Evolutionary conservation across 2,888 invertebrate species (phyloP).

Genomic region (Diaphora mendica): DNA sequence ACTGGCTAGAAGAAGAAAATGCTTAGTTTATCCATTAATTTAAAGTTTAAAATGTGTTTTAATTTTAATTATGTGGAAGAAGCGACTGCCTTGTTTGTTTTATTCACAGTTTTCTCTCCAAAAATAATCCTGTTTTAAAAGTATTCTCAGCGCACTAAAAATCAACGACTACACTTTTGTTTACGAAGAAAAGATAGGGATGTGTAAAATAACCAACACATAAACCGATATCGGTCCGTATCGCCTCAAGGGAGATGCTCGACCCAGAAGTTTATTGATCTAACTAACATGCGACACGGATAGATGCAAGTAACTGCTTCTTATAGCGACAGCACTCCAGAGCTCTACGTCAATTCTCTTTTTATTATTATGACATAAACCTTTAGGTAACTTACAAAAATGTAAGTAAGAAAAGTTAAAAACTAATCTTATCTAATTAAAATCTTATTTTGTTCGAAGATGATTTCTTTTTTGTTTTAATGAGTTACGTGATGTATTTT

Average conservation of each 20-base stretch:
- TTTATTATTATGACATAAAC: neutral
- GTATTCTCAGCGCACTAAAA: neutral
- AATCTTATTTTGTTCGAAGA: neutral
- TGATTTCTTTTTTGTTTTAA: neutral
- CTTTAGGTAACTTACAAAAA: neutral
- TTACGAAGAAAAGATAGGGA: conserved; percentile 22
- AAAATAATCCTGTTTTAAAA: neutral
- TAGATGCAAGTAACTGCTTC: conserved; percentile 23
- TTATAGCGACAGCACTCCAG: conserved; percentile 13
- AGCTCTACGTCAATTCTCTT: neutral
- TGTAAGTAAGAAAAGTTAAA: neutral
- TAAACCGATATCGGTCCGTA: conserved; percentile 35
- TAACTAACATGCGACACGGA: conserved; percentile 39
- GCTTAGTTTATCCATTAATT: neutral
- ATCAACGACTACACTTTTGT: conserved; percentile 36
- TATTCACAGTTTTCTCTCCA: neutral
- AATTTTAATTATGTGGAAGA: neutral
- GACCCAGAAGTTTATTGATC: conserved; percentile 54
- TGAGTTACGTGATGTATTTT: neutral
- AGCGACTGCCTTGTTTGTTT: neutral
- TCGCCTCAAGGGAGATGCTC: conserved; percentile 41
- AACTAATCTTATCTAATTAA: neutral
- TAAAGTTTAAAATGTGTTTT: neutral
- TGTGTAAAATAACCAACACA: conserved; percentile 35
- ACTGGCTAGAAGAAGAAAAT: neutral